Conservation (phyloP, 2,797 vertebrate species). For the Crenuchus spilurus region DNA sequence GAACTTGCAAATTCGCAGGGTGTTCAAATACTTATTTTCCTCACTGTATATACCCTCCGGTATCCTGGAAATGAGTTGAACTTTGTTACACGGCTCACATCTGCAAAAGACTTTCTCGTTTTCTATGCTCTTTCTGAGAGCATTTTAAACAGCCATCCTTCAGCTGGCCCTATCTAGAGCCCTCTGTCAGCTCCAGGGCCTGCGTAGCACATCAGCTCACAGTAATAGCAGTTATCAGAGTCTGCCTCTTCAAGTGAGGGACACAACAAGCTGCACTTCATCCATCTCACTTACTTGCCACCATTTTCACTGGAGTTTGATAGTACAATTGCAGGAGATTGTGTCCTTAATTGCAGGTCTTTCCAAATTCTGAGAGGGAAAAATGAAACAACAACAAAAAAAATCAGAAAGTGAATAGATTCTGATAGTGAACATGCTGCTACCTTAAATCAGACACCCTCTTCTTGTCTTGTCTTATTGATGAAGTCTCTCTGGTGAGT, state of each 20-base stretch:
- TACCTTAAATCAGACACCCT: neutral
- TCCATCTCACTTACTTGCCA: constrained; percentile 47
- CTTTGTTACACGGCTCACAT: constrained; percentile 67
- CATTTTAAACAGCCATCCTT: constrained; percentile 64
- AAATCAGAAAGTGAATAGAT: constrained; percentile 20
- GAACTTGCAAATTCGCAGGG: too few relatives aligned
- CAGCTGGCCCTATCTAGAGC: constrained; percentile 62
- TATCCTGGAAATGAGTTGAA: constrained; percentile 70
- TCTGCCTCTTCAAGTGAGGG: constrained; percentile 42
- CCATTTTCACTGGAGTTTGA: constrained; percentile 22
- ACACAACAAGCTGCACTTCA: constrained; percentile 43
- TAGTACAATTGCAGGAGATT: constrained; percentile 29
- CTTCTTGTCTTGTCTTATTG: constrained; percentile 15
- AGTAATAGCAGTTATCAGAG: constrained; percentile 53
- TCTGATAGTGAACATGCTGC: neutral
- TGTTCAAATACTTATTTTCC: too few relatives aligned
- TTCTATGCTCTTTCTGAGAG: constrained; percentile 43
- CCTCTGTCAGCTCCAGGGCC: constrained; percentile 60
- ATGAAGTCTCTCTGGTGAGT: neutral
- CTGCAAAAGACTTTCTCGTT: constrained; percentile 40
- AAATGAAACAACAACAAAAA: neutral
- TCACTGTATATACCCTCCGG: too few relatives aligned
- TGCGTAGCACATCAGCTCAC: constrained; percentile 50
- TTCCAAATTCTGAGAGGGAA: constrained; percentile 4
- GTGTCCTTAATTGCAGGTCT: constrained; percentile 42